Base-by-base conservation (phyloP, 2,797 vertebrate genomes). In the Serranus cabrilla region DNA sequence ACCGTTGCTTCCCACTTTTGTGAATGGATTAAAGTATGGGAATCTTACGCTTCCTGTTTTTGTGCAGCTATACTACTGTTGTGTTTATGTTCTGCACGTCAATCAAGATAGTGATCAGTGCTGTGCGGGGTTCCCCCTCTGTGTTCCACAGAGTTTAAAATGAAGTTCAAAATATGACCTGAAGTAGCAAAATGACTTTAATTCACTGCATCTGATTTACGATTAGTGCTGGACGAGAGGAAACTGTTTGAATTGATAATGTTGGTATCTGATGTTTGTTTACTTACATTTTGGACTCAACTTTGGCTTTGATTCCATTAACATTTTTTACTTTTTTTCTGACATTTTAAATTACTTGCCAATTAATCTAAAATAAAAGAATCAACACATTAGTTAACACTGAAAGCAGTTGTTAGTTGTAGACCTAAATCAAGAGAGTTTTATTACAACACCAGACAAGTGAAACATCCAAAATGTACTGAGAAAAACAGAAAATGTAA, bases 1-100 rank as follows among this genome's bases (percentile, higher is more conserved):
- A 62, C 72, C 1, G 11, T 21, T 66, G 66, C 69, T 79, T 84
- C 79, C 83, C 73, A 82, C 73, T 63, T 80, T 52, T 85, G 69
- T 77, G 63, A 69, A 74, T 55, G 70, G 39, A 82, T 63, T 75
- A 50, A 85, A 82, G 77, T 82, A 70, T 84, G 74, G 61, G 78
- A 72, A 55, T 87, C 39, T 51, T 73, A 77, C 21, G 49, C 81
- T 92, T 93, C 92, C 93, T 93, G 92, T 88, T 89, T 86, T 91
- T 84, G 74, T 87, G 56, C 46, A 63, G 80, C 76, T 60, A 56
- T 71, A 77, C 63, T 21, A 34, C 82, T 87, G 54, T 84, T 88
- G 87, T 88, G 73, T 87, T 68, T 69, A 81, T 74, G 68, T 68
- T 78, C 65, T 5, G 2, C 39, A 21, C 80, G 80, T 89, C 86